These are phyloP conservation scores for Alectoris magna DNA, from an alignment of 2,797 vertebrate genomes.

Conservation along the genomic window DNA sequence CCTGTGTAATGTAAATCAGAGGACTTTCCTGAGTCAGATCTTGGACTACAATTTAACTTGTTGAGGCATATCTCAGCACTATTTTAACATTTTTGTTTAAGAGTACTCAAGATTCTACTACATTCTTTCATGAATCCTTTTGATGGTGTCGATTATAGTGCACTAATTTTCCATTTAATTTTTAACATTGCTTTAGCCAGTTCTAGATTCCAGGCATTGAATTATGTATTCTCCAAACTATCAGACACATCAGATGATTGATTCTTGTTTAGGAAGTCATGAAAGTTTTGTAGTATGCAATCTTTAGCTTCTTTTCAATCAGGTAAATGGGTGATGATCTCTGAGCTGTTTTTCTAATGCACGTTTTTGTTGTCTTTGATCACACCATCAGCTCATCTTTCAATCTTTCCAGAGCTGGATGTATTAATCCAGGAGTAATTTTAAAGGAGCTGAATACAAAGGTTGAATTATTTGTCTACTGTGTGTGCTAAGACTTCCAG, in stretches of 20 bases:
- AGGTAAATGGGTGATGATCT: neutral
- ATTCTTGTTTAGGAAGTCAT: neutral
- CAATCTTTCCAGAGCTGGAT: neutral
- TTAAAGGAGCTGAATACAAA: neutral
- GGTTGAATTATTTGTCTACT: neutral
- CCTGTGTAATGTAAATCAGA: neutral
- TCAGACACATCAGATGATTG: neutral
- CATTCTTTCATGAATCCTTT: neutral
- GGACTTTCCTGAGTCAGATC: neutral
- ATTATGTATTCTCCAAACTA: neutral
- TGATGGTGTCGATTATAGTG: neutral
- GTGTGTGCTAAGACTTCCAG: neutral
- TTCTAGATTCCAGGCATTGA: neutral
- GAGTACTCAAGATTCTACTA: neutral
- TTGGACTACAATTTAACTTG: neutral
- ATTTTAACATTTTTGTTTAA: neutral
- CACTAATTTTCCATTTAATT: neutral
- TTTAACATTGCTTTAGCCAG: neutral
- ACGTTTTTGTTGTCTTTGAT: neutral
- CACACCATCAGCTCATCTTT: neutral
- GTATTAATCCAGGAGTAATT: neutral
- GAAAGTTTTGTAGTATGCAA: neutral
- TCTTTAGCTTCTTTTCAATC: neutral
- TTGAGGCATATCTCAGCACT: neutral
- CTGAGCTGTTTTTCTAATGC: neutral